phyloP scores from a whole-genome alignment of 2,797 vertebrate species.

The Labroides dimidiatus region DNA sequence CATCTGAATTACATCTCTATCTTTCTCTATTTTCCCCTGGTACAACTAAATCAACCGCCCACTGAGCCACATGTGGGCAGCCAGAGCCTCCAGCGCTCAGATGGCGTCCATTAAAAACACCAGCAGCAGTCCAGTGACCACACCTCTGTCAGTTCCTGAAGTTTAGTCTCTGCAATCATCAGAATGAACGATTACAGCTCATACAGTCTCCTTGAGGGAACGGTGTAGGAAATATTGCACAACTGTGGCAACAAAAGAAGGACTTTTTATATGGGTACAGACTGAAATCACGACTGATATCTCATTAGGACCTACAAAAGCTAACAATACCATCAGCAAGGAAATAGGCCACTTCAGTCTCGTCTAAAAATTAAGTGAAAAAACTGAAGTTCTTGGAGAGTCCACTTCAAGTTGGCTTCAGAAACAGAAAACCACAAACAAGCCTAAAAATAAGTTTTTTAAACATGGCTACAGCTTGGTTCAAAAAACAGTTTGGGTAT shows the following conservation, averaged over 20 bases:
- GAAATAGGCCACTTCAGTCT: too few species aligned
- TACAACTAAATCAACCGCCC: constrained; percentile 56
- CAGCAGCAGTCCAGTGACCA: constrained; percentile 35
- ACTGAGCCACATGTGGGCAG: constrained; percentile 28
- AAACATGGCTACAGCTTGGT: too few species aligned
- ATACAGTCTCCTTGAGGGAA: neutral
- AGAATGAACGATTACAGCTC: constrained; percentile 5
- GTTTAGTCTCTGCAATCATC: constrained; percentile 2
- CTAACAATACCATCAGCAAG: too few species aligned
- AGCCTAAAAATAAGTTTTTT: too few species aligned
- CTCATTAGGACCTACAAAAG: too few species aligned
- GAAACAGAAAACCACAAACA: too few species aligned
- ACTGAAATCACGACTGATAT: too few species aligned
- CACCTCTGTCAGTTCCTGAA: constrained; percentile 32
- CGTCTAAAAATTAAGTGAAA: too few species aligned
- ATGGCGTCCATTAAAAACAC: constrained; percentile 53
- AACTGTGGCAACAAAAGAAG: neutral
- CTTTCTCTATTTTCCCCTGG: constrained; percentile 47
- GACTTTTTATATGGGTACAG: neutral
- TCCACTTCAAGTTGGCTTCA: too few species aligned
- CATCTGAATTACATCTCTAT: constrained; percentile 72
- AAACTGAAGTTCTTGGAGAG: too few species aligned
- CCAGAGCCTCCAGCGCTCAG: constrained; percentile 38
- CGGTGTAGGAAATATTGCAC: neutral
- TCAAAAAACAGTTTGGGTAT: too few species aligned